phyloP scores from a whole-genome alignment of 2,113 vertebrate species.

The Tiliqua scincoides region DNA sequence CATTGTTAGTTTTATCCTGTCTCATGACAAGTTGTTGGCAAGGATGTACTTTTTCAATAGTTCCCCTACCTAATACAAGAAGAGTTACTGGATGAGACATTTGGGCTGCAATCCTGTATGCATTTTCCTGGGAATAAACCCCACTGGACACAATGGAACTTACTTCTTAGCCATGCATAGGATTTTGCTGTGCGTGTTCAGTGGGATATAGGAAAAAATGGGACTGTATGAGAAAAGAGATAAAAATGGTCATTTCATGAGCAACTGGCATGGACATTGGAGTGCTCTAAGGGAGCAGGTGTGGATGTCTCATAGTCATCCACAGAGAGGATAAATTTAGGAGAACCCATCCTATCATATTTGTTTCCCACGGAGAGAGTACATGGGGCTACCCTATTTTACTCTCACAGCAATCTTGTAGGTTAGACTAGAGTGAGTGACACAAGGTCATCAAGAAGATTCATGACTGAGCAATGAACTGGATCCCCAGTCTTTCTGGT shows the following conservation, averaged over 20 bases:
- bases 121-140: too few species aligned
- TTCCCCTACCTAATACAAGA: background rate
- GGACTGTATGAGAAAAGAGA: background rate
- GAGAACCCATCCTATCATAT: background rate
- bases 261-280: background rate
- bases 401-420: too few species aligned
- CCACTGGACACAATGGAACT: too few species aligned
- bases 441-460: background rate
- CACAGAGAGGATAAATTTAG: background rate
- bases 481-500: background rate
- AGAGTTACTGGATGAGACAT: background rate
- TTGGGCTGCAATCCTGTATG: too few species aligned
- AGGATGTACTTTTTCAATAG: background rate
- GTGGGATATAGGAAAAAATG: background rate
- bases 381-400: background rate
- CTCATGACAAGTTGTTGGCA: background rate
- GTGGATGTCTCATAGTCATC: background rate
- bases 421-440: background rate
- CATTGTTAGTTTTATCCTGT: background rate
- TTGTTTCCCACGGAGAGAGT: background rate
- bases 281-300: background rate
- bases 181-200: background rate
- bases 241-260: background rate
- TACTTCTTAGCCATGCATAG: too few species aligned
- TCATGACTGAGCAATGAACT: background rate